Evolutionary conservation across 2,888 invertebrate genomes (phyloP), one percentile per base, ranked within the genome.

Genomic region (Eristalis arbustorum): DNA sequence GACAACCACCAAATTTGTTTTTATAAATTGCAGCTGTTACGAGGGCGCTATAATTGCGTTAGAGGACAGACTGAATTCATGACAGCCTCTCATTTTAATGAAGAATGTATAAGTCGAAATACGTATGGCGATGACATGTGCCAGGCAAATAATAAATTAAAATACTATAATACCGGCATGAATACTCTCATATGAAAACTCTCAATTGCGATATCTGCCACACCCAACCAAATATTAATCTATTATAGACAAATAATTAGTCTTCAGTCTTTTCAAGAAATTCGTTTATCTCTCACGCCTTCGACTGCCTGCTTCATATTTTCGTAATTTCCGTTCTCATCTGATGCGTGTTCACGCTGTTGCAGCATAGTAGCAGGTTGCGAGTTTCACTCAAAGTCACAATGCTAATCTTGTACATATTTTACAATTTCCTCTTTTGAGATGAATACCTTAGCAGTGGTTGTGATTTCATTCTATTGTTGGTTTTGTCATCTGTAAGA

Each of bases 401-500:
- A 72, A 49, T 72, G 62, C 49, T 34, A 49, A 63, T 34, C 42
- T 14, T 23, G 28, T 42, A 25, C 23, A 25, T 13, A 6, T 42
- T 71, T 71, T 61, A 18, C 42, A 49, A 49, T 42, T 42, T 42
- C 28, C 64, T 5, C 11, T 18, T 22, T 49, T 18, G 18, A 49
- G 6, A 49, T 31, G 31, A 13, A 25, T n/a, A n/a, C 14, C 64
- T 23, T n/a, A 57, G n/a, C 37, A 11, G 2, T 75, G n/a, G 14
- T 59, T 57, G 18, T 34, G 28, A 8, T 28, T 76, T n/a, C 3
- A 34, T 59, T 34, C 28, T 31, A 34, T 56, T 56, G 62, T 76
- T 69, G 49, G 34, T 69, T 18, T 56, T 69, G 76, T 76, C 76
- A 76, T 37, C 76, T 34, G 61, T 62, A 59, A 75, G 64, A 66